phyloP scores from a whole-genome alignment of 2,888 invertebrate species.

The Drosophila paramelanica region DNA sequence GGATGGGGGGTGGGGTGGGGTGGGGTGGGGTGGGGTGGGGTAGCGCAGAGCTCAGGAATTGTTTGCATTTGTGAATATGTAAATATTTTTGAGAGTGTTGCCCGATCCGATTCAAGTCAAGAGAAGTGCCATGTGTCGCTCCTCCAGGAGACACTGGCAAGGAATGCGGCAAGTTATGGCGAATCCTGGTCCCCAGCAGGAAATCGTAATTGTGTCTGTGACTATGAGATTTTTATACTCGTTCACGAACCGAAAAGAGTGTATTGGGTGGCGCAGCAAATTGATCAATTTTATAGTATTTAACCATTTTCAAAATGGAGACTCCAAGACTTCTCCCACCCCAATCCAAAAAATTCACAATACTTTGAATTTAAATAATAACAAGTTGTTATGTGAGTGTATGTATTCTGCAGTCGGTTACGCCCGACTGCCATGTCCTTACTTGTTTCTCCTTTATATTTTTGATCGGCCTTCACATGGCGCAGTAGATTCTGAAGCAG shows the following conservation, averaged over 20 bases:
- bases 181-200: constrained; percentile 21
- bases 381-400: too few species aligned
- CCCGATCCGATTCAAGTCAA: constrained; percentile 50
- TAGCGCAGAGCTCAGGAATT: constrained; percentile 33
- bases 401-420: too few species aligned
- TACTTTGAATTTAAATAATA: too few species aligned
- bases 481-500: neutral
- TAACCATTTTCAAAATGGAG: too few species aligned
- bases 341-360: too few species aligned
- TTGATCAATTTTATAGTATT: too few species aligned
- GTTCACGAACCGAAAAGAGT: too few species aligned
- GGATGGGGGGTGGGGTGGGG: neutral
- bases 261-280: too few species aligned
- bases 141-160: constrained; percentile 28
- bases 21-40: too few species aligned
- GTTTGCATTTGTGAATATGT: constrained; percentile 67
- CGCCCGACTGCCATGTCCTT: neutral
- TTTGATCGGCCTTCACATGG: constrained; percentile 3
- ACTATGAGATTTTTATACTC: constrained; percentile 50
- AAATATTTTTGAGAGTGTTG: constrained; percentile 54
- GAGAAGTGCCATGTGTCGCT: constrained; percentile 47
- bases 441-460: neutral
- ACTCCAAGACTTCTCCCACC: too few species aligned
- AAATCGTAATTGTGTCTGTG: constrained; percentile 58
- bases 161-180: constrained; percentile 44